Evolutionary conservation across 2,888 invertebrate genomes (phyloP).

Genomic region (Euplexia lucipara): DNA sequence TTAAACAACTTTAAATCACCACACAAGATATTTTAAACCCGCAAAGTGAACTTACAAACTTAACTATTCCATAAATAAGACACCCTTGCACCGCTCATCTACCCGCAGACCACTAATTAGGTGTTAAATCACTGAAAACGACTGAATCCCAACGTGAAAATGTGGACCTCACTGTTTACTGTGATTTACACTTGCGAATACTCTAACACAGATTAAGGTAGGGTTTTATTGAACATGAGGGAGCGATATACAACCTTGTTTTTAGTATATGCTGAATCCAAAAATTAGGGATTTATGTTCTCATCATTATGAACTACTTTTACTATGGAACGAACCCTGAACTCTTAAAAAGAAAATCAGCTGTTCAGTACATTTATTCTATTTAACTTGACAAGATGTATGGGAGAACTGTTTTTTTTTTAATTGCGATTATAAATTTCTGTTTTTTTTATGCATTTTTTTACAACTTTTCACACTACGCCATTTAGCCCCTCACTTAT

Average conservation of each 20-base stretch:
- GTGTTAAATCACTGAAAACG: slow-evolving; percentile 88
- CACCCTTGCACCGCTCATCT: slow-evolving; percentile 64
- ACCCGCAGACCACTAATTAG: slow-evolving; percentile 84
- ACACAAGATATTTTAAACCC: slow-evolving; percentile 3
- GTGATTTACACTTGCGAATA: slow-evolving; percentile 86
- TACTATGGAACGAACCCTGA: no score
- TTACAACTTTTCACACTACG: no score
- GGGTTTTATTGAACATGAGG: slow-evolving; percentile 23
- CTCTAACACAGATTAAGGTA: slow-evolving; percentile 68
- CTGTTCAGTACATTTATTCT: no score
- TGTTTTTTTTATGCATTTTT: no score
- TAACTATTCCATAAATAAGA: slow-evolving; percentile 57
- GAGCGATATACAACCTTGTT: slow-evolving; percentile 50
- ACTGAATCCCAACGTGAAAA: slow-evolving; percentile 73
- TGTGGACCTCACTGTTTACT: slow-evolving; percentile 78
- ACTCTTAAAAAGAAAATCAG: no score
- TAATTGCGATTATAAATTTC: no score
- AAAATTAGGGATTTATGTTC: no score
- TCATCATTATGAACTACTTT: no score
- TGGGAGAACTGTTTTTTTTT: no score
- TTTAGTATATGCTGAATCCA: no score
- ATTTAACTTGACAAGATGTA: no score
- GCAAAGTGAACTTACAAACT: slow-evolving; percentile 34
- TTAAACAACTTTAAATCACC: not conserved
- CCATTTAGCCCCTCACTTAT: no score